Evolutionary conservation across 1,140 invertebrate species (phyloP).

Genomic region (Prorops nasuta): DNA sequence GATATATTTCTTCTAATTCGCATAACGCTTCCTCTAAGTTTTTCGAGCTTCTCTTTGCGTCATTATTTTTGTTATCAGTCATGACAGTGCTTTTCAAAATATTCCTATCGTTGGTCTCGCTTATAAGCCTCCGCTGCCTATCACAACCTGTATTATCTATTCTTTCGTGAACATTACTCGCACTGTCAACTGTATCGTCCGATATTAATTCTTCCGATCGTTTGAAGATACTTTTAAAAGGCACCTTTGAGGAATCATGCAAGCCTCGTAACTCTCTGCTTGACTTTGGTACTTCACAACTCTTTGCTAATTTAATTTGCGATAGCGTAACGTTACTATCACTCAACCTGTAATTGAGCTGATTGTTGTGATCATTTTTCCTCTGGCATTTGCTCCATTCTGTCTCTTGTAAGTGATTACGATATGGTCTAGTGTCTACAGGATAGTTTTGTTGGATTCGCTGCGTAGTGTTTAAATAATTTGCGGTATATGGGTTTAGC

Average conservation of each 20-base stretch:
- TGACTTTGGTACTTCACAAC: slow-evolving; percentile 14
- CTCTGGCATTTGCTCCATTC: slow-evolving; percentile 21
- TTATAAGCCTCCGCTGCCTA: no score
- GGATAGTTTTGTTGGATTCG: slow-evolving; percentile 32
- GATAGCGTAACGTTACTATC: background rate
- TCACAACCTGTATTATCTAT: slow-evolving; percentile 35
- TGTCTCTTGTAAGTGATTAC: slow-evolving; percentile 7
- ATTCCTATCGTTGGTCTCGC: no score
- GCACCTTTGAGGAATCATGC: no score
- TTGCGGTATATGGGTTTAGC: no score
- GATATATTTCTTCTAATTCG: slow-evolving; percentile 87
- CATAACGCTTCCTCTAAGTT: slow-evolving; percentile 84
- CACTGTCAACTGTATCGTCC: no score
- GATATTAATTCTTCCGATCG: no score
- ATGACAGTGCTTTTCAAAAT: no score
- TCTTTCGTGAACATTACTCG: no score
- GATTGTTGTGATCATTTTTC: slow-evolving; percentile 24
- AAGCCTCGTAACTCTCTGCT: no score
- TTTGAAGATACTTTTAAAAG: no score
- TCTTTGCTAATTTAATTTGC: slow-evolving; percentile 4
- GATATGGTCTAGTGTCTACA: background rate
- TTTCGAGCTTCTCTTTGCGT: slow-evolving; percentile 61
- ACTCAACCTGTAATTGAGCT: slow-evolving; percentile 12
- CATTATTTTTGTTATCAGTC: slow-evolving; percentile 5
- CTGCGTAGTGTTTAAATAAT: no score